Evolutionary conservation across 2,113 vertebrate genomes (phyloP).

Genomic region (Marmota flaviventris): DNA sequence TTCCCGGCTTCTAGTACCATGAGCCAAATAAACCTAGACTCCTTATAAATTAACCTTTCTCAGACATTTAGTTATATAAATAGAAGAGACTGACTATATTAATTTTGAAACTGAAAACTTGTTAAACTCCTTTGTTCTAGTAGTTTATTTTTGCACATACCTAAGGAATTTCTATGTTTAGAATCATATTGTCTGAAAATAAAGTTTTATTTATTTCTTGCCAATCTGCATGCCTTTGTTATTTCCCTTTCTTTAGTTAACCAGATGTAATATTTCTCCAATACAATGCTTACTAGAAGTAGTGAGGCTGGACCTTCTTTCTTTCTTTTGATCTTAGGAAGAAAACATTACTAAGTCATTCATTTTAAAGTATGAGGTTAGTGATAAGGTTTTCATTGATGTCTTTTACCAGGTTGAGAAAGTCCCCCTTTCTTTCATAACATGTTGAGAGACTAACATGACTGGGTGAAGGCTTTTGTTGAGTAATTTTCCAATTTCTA

Average conservation of each 20-base stretch:
- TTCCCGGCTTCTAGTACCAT: not conserved
- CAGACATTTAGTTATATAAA: not conserved
- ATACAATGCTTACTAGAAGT: not conserved
- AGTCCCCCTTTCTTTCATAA: not conserved
- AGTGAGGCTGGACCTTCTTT: not conserved
- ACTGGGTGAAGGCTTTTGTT: not conserved
- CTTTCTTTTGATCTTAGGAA: not conserved
- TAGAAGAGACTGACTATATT: not conserved
- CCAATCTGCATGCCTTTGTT: not conserved
- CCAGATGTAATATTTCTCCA: not conserved
- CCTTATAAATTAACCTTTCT: not conserved
- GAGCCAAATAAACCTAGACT: not conserved
- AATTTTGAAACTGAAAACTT: not conserved
- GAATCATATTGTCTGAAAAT: not conserved
- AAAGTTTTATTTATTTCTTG: not conserved
- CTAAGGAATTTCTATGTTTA: not conserved
- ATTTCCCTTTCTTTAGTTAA: constrained; percentile 14
- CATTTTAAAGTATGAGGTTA: not conserved
- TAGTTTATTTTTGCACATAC: not conserved
- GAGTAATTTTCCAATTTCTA: not conserved
- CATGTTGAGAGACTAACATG: constrained; percentile 16
- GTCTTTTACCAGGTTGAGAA: not conserved
- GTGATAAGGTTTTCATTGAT: not conserved
- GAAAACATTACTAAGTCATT: not conserved
- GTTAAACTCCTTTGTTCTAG: not conserved